A percentile compares a stretch with the other conserved stretches of the same genome.
Evolutionary conservation across 1,140 invertebrate genomes (phyloP).

Genomic region (Mamestra configurata): DNA sequence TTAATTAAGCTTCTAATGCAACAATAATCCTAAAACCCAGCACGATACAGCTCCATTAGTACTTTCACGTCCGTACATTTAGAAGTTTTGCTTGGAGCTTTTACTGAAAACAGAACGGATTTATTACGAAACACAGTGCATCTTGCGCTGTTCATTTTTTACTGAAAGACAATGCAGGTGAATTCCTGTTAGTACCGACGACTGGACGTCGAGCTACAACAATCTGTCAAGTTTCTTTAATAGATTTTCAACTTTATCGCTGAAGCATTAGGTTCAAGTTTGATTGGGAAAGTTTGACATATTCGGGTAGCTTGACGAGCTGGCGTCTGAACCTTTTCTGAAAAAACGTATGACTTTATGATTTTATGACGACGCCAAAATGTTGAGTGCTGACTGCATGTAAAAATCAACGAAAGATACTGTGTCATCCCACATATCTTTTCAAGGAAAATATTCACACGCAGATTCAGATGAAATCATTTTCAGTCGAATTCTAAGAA

Average conservation of each 20-base stretch:
- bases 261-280: too few relatives aligned
- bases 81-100: neutral
- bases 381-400: too few relatives aligned
- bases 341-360: too few relatives aligned
- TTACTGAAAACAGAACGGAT: constrained; percentile 20
- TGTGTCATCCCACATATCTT: neutral
- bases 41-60: constrained; percentile 19
- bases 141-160: neutral
- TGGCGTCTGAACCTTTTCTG: too few relatives aligned
- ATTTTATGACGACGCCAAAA: too few relatives aligned
- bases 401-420: neutral
- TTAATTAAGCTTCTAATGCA: constrained; percentile 3
- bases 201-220: too few relatives aligned
- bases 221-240: too few relatives aligned
- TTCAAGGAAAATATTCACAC: neutral
- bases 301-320: too few relatives aligned
- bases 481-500: constrained; percentile 8
- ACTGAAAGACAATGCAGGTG: neutral
- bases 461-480: neutral
- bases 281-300: too few relatives aligned
- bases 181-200: neutral
- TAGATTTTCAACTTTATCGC: too few relatives aligned
- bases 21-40: constrained; percentile 2
- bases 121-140: constrained; percentile 4
- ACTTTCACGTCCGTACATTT: constrained; percentile 9